Conservation (phyloP, 2,888 invertebrate species). For the Stenichneumon culpator region DNA sequence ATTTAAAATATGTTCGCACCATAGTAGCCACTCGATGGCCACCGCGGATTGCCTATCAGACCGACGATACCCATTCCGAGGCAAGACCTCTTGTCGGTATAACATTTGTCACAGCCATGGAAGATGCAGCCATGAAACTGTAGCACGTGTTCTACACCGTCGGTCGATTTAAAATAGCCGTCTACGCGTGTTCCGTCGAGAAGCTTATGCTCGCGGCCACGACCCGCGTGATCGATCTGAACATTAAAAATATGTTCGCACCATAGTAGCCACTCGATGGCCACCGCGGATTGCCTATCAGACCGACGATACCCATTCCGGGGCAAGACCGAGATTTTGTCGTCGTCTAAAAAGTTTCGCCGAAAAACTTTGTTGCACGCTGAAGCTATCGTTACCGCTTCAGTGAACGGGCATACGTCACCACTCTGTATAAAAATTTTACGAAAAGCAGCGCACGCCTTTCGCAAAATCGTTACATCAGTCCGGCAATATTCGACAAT, state of each 20-base stretch:
- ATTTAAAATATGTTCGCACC: background rate
- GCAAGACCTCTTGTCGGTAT: too few relatives aligned
- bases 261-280: too few relatives aligned
- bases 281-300: too few relatives aligned
- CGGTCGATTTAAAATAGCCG: constrained; percentile 10
- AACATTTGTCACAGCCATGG: too few relatives aligned
- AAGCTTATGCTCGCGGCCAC: background rate
- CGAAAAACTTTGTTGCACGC: constrained; percentile 42
- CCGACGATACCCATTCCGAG: constrained; percentile 23
- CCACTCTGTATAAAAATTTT: constrained; percentile 65
- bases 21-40: background rate
- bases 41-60: background rate
- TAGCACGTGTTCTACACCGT: background rate
- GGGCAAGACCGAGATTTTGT: constrained; percentile 23
- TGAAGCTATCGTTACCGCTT: constrained; percentile 64
- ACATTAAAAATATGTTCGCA: background rate
- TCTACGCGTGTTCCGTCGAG: constrained; percentile 6
- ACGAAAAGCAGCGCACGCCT: constrained; percentile 72
- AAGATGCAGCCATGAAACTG: constrained; percentile 22
- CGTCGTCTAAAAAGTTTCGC: constrained; percentile 23
- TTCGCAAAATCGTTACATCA: constrained; percentile 74
- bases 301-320: too few relatives aligned
- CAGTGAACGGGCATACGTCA: constrained; percentile 73
- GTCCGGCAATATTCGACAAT: constrained; percentile 69
- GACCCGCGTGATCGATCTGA: background rate